phyloP scores from a whole-genome alignment of 2,888 invertebrate genomes.

The Caenorhabditis sinica region DNA sequence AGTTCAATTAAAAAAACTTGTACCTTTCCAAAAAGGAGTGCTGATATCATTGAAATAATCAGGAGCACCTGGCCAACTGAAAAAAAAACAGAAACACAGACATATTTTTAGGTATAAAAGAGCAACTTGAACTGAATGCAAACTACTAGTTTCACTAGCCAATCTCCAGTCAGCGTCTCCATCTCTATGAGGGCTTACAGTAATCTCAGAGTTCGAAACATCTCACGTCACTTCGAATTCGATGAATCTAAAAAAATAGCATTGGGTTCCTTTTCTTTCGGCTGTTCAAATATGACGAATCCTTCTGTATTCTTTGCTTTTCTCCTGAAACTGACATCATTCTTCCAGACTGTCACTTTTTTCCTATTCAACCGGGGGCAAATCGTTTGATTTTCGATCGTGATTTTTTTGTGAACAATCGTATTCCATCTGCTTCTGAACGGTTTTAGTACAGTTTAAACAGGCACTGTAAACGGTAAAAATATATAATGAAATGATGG shows the following conservation, averaged over 20 bases:
- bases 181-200: neutral
- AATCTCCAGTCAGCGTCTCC: too few species aligned
- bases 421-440: slow-evolving; percentile 1
- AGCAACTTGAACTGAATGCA: too few species aligned
- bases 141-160: too few species aligned
- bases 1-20: too few species aligned
- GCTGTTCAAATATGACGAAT: slow-evolving; percentile 44
- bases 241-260: neutral
- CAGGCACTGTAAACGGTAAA: slow-evolving; percentile 30
- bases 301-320: slow-evolving; percentile 24
- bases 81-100: too few species aligned
- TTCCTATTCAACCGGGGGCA: neutral
- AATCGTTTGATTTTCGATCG: neutral
- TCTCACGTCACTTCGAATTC: slow-evolving; percentile 7
- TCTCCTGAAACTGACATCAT: slow-evolving; percentile 44
- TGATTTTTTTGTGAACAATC: neutral
- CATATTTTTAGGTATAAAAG: too few species aligned
- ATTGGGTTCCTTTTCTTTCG: slow-evolving; percentile 12
- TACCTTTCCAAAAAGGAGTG: too few species aligned
- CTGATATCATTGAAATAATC: too few species aligned
- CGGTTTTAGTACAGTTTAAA: slow-evolving; percentile 50
- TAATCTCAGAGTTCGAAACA: neutral
- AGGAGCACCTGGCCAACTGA: too few species aligned
- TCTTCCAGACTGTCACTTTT: neutral
- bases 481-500: slow-evolving; percentile 19